Base-by-base conservation (phyloP, 2,113 vertebrate species). In the Ondatra zibethicus region DNA sequence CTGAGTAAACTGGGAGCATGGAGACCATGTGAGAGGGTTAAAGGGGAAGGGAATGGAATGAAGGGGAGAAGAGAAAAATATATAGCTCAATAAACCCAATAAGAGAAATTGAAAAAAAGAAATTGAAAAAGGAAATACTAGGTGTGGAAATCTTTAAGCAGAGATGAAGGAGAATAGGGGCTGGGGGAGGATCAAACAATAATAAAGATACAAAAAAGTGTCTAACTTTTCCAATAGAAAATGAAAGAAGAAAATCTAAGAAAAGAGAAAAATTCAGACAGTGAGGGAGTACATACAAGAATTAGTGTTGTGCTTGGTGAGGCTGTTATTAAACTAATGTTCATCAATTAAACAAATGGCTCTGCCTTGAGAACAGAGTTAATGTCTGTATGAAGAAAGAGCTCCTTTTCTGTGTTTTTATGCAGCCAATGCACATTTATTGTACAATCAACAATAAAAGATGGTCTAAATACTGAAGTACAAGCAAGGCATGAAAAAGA, bases 311-410 rank as follows among this genome's bases (percentile, higher is more conserved):
- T 75, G 19, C 31, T 58, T 47, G 25, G 84, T 73, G 92, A 58
- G 39, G 47, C 21, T 36, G 14, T 85, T 50, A 61, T 5, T 86
- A 86, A 65, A 42, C 72, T 39, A 45, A 52, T 91, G 78, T 86
- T 58, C 31, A 92, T 65, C 92, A 33, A 87, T 36, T 77, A 21
- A 77, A 89, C 21, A 82, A 96, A 89, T 86, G 11, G 86, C 11
- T 61, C 11, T 72, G 10, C 9, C 10, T 80, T 11, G 45, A 72
- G 19, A 91, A 70, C 58, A 86, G 19, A 90, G 84, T 76, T 65
- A 42, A 5, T 93, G 63, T n/a, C n/a, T 72, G 7, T 80, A 42
- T 73, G 42, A 45, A 82, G 45, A 90, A 78, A 95, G 5, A 68
- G 29, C 19, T 0, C 3, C 75, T 93, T 92, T 58, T 70, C 61